Percentiles rank a stretch among this genome's conserved stretches.
phyloP scores from a whole-genome alignment of 2,888 invertebrate genomes.

The Monoplex corrugatus region DNA sequence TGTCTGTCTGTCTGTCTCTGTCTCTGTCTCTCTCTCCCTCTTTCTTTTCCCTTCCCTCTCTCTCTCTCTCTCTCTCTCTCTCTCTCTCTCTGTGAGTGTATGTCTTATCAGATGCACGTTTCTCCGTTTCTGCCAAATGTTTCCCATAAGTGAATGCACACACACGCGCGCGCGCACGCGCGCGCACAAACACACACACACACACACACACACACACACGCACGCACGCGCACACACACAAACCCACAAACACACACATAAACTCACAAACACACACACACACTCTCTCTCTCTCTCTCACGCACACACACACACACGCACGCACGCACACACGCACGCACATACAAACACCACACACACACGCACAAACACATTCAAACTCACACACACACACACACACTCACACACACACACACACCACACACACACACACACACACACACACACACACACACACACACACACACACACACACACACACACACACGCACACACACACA shows the following conservation, averaged over 20 bases:
- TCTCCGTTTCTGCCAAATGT: too few species aligned
- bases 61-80: background rate
- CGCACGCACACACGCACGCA: background rate
- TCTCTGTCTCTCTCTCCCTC: background rate
- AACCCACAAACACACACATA: background rate
- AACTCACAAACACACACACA: slow-evolving; percentile 33
- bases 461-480: too few species aligned
- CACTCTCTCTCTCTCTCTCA: slow-evolving; percentile 10
- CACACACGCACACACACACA: too few species aligned
- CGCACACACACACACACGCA: background rate
- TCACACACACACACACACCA: slow-evolving; percentile 19
- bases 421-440: too few species aligned
- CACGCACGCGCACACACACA: background rate
- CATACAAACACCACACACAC: background rate
- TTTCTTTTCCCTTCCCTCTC: background rate
- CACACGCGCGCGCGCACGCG: background rate
- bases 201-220: too few species aligned
- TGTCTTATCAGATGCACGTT: too few species aligned
- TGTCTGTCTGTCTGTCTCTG: background rate
- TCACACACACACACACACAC: slow-evolving; percentile 29
- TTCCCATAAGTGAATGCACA: background rate
- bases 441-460: too few species aligned
- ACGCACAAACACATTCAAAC: background rate
- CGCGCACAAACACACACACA: background rate
- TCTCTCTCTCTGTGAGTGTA: too few species aligned